phyloP scores from a whole-genome alignment of 2,888 invertebrate genomes.

The Nematopogon swammerdamellus region DNA sequence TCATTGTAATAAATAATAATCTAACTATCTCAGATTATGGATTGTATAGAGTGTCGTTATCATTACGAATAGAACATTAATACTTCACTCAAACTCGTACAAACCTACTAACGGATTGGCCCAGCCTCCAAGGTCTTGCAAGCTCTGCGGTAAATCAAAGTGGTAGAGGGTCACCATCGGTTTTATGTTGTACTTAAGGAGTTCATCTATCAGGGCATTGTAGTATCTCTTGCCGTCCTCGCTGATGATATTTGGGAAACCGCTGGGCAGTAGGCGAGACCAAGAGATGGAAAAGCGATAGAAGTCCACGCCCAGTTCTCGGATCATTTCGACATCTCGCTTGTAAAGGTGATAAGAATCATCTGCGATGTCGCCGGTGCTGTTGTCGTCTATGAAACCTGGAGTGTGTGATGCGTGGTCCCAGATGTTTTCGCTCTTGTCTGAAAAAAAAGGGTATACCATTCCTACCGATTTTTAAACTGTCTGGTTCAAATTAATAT shows the following conservation, averaged over 20 bases:
- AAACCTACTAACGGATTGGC: constrained; percentile 50
- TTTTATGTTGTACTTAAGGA: constrained; percentile 1
- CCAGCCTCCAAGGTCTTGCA: constrained; percentile 56
- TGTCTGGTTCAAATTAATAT: no score
- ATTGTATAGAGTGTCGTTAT: no score
- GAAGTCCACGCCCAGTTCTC: constrained; percentile 4
- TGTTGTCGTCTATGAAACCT: constrained; percentile 17
- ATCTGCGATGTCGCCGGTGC: constrained; percentile 23
- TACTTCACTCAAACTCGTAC: background rate
- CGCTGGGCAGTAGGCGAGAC: constrained; percentile 5
- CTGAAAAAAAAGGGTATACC: constrained; percentile 7
- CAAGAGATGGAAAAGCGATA: constrained; percentile 7
- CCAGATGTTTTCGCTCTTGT: constrained; percentile 18
- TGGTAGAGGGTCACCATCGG: constrained; percentile 17
- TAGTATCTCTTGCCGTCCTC: constrained; percentile 5
- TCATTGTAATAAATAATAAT: no score
- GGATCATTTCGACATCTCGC: constrained; percentile 19
- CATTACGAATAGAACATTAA: no score
- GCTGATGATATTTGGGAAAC: constrained; percentile 4
- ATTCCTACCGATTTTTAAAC: no score
- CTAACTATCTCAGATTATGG: no score
- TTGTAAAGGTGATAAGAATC: constrained; percentile 22
- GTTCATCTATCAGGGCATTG: constrained; percentile 3
- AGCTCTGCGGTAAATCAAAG: constrained; percentile 24
- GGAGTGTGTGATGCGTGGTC: constrained; percentile 27